Evolutionary conservation across 1,140 invertebrate genomes (phyloP).

Genomic region (Lepidurus arcticus): DNA sequence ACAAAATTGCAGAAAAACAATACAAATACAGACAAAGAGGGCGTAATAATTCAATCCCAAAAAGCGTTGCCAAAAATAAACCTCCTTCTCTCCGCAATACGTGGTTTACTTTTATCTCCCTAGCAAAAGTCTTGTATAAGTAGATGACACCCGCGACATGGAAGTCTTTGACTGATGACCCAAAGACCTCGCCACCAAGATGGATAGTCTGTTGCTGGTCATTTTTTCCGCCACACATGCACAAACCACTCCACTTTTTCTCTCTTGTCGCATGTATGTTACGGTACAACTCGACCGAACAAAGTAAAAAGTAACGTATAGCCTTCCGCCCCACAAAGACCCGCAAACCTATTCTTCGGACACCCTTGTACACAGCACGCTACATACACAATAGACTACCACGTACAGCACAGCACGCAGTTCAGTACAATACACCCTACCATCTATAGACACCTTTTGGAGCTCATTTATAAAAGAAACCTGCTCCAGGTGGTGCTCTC

Average conservation of each 20-base stretch:
- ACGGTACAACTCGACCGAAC: background rate
- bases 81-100: background rate
- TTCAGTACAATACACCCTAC: background rate
- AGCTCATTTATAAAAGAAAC: background rate
- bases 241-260: background rate
- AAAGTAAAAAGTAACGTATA: background rate
- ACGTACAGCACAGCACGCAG: background rate
- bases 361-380: background rate
- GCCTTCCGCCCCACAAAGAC: background rate
- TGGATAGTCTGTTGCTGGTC: background rate
- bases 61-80: background rate
- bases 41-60: too few species aligned
- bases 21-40: too few species aligned
- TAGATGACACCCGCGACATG: background rate
- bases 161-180: background rate
- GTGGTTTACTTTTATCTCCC: background rate
- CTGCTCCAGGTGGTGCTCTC: background rate
- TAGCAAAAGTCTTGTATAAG: background rate
- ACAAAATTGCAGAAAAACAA: too few species aligned
- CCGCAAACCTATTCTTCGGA: background rate
- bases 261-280: background rate
- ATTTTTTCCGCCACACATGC: background rate
- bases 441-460: background rate
- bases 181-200: background rate
- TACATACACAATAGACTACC: background rate